Conservation (phyloP, 2,113 vertebrate species). For the Steatornis caripensis region DNA sequence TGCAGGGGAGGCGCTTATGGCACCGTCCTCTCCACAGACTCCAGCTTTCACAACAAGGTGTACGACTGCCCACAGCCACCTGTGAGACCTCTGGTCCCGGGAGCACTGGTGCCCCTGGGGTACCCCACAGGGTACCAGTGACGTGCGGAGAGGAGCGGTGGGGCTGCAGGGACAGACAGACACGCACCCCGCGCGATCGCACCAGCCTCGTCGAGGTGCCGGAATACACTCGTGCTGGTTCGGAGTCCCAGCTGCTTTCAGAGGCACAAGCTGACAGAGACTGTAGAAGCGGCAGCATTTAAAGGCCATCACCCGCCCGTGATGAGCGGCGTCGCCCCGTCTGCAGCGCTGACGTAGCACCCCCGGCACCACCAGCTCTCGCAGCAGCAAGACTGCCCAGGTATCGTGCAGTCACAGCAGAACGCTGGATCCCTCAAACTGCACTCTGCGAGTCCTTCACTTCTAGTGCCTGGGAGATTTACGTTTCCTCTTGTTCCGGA, state of each 20-base stretch:
- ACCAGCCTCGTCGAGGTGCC: background rate
- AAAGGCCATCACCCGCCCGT: rapidly evolving
- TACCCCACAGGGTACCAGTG: background rate
- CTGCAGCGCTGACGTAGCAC: background rate
- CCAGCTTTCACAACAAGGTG: background rate
- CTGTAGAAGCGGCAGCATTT: background rate
- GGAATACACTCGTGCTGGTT: background rate
- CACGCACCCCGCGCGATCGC: no score
- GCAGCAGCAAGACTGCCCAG: rapidly evolving
- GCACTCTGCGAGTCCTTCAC: background rate
- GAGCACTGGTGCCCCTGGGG: rapidly evolving
- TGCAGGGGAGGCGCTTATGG: no score
- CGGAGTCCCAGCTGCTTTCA: no score
- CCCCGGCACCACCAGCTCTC: no score
- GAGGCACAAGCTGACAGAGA: background rate
- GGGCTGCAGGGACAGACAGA: background rate
- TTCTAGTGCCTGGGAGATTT: background rate
- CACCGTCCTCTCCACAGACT: background rate
- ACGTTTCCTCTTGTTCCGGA: background rate
- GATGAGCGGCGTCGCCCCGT: background rate
- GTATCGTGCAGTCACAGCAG: background rate
- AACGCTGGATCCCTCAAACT: rapidly evolving
- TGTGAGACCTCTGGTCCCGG: background rate
- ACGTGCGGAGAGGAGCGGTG: background rate
- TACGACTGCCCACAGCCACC: rapidly evolving